A percentile compares a stretch with the other conserved stretches of the same genome.
Conservation (phyloP, 2,888 invertebrate genomes). For the Nomada flava region DNA sequence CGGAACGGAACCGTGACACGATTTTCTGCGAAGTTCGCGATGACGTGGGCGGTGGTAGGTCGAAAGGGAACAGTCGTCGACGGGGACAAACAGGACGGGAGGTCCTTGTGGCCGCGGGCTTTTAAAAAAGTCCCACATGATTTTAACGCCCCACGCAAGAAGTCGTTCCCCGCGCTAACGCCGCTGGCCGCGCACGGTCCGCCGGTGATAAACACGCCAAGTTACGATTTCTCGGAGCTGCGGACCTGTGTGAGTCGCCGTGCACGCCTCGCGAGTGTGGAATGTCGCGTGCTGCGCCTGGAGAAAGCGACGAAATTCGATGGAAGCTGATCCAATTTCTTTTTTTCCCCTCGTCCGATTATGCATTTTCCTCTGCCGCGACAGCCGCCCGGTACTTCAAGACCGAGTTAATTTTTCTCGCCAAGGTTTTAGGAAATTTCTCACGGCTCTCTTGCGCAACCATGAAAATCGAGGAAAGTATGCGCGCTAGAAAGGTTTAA, state of each 20-base stretch:
- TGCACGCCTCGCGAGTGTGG: conserved; percentile 35
- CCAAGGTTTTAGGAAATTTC: background rate
- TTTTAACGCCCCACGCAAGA: conserved; percentile 82
- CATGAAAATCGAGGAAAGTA: conserved; percentile 2
- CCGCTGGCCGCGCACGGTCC: conserved; percentile 74
- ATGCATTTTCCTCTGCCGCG: background rate
- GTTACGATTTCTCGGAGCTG: conserved; percentile 84
- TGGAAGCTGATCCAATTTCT: conserved; percentile 37
- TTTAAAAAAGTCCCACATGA: conserved; percentile 79
- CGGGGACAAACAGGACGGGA: conserved; percentile 62
- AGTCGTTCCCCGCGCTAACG: conserved; percentile 80
- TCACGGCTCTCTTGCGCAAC: background rate
- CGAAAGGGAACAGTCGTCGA: conserved; percentile 40
- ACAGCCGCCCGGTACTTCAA: background rate
- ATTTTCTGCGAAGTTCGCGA: conserved; percentile 72
- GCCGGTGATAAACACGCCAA: conserved; percentile 83
- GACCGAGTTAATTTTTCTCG: background rate
- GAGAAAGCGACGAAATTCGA: conserved; percentile 52
- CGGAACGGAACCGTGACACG: conserved; percentile 36
- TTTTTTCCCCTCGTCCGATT: background rate
- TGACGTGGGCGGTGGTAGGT: conserved; percentile 71
- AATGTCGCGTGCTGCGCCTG: conserved; percentile 40
- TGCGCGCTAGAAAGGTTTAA: background rate
- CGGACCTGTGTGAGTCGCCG: conserved; percentile 29
- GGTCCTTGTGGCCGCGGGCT: conserved; percentile 66